These are phyloP conservation scores for Blastobasis lacticolella DNA, from an alignment of 2,888 invertebrate species.

Conservation along the genomic window DNA sequence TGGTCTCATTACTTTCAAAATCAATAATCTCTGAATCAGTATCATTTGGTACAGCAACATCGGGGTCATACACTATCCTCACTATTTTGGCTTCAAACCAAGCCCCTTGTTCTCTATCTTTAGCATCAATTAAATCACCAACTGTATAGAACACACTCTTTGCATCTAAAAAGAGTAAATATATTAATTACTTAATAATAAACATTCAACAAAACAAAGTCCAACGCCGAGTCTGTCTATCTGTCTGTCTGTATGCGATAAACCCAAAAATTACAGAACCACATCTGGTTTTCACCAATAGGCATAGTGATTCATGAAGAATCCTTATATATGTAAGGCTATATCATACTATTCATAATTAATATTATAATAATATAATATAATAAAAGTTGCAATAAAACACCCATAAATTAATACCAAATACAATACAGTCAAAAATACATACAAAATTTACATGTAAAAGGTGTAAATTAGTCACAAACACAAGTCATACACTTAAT, in stretches of 20 bases:
- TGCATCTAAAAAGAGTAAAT: slow-evolving; percentile 34
- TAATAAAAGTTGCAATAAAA: too few relatives aligned
- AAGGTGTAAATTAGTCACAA: too few relatives aligned
- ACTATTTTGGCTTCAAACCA: slow-evolving; percentile 83
- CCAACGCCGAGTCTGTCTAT: too few relatives aligned
- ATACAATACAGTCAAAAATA: too few relatives aligned
- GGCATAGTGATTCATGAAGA: too few relatives aligned
- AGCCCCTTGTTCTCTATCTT: slow-evolving; percentile 75
- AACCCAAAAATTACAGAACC: not conserved
- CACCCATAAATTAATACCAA: too few relatives aligned
- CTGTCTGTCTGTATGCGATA: too few relatives aligned
- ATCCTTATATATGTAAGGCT: too few relatives aligned
- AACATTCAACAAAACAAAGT: not conserved
- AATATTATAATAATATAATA: too few relatives aligned
- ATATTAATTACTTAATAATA: not conserved
- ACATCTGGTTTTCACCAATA: not conserved
- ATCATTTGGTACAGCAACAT: not conserved
- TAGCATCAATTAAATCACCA: slow-evolving; percentile 80
- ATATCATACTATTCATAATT: too few relatives aligned
- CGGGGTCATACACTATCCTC: slow-evolving; percentile 62
- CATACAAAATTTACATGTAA: too few relatives aligned
- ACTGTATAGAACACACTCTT: slow-evolving; percentile 66
- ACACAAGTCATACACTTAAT: too few relatives aligned
- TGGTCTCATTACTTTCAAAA: slow-evolving; percentile 13
- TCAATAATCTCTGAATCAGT: slow-evolving; percentile 1